Conservation (phyloP, 2,888 invertebrate genomes). For the Drepanosiphum platanoidis region DNA sequence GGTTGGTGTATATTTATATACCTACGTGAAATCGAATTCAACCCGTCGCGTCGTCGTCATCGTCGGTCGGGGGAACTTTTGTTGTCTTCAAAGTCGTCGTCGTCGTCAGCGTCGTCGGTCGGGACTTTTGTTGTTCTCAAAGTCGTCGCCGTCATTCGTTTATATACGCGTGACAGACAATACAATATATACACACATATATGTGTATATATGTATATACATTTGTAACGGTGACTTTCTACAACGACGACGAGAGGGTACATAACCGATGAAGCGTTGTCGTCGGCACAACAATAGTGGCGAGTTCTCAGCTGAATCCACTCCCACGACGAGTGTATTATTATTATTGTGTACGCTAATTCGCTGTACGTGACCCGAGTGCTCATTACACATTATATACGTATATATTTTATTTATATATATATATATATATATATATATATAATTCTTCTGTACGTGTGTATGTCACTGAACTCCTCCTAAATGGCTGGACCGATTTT, state of each 20-base stretch:
- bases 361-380: slow-evolving; percentile 24
- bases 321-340: not conserved
- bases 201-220: not conserved
- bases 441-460: no score
- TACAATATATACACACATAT: no score
- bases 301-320: not conserved
- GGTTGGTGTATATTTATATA: not conserved
- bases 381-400: not conserved
- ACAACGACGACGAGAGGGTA: not conserved
- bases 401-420: no score
- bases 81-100: not conserved
- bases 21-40: not conserved
- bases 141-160: not conserved
- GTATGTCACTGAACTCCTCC: no score
- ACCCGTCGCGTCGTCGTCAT: not conserved
- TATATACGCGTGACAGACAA: not conserved
- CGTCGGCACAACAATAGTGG: not conserved
- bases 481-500: no score
- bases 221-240: not conserved
- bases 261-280: slow-evolving; percentile 3
- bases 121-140: not conserved
- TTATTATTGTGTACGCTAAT: slow-evolving; percentile 8
- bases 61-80: not conserved
- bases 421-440: no score
- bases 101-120: not conserved